Base-by-base conservation (phyloP, 2,797 vertebrate genomes). In the Phataginus tetradactyla region DNA sequence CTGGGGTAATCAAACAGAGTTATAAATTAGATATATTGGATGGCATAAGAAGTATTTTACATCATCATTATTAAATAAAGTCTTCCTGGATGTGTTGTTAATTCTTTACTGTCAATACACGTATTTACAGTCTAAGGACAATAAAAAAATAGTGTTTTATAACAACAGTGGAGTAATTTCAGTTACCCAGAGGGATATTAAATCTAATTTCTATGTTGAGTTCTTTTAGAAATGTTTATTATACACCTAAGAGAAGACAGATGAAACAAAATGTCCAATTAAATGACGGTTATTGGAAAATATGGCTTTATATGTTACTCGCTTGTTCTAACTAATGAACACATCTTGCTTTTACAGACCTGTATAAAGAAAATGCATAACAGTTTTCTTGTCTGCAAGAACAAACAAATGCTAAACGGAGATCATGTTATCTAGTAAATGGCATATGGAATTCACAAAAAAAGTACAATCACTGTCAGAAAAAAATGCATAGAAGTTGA, bases 21-120 rank as follows among this genome's bases (percentile, higher is more conserved):
- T 98, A 98, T 99, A 98, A 98, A 99, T 99, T 99, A 98, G 97
- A 97, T 98, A 97, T 96, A 97, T 94, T 51, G 81, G 98, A 98
- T 95, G 93, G 90, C 96, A 97, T 92, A 92, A 97, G 98, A 98
- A 86, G 94, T 85, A 91, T 97, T 98, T 98, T 98, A 98, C 96
- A 98, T 97, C 98, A 98, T 97, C 96, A 97, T 98, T 57, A 69
- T 97, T 98, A 98, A 98, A 98, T 95, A 98, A 98, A 98, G 95
- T 98, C 97, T 98, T 98, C 96, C 97, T 98, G 97, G 95, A 98
- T 98, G 96, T 97, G 97, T 96, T 97, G 84, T 98, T 98, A 98
- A 98, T 98, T 98, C 95, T 98, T 98, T 98, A 97, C 69, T 97
- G 86, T 97, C 95, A 89, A 97, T 97, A 97, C 93, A 98, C 97